Evolutionary conservation across 2,888 invertebrate species (phyloP).

Genomic region (Selenia dentaria): DNA sequence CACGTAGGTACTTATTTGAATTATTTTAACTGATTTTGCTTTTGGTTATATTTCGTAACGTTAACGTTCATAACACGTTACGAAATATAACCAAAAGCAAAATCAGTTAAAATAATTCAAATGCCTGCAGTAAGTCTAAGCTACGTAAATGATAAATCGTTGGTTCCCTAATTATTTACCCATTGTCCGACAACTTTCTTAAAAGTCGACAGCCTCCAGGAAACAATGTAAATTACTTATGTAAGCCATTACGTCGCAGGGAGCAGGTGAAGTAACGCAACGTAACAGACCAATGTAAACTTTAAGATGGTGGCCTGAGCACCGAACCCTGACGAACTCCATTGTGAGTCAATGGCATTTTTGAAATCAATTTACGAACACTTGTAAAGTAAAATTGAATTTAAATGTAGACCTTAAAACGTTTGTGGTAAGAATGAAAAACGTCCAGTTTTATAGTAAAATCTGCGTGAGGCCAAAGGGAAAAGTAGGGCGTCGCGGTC

Average conservation of each 20-base stretch:
- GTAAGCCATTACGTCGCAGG: constrained; percentile 51
- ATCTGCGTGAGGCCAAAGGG: constrained; percentile 42
- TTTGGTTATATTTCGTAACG: too few relatives aligned
- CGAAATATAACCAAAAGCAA: too few relatives aligned
- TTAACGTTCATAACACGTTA: too few relatives aligned
- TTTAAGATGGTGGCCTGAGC: constrained; percentile 39
- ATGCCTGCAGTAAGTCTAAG: too few relatives aligned
- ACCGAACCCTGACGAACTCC: constrained; percentile 41
- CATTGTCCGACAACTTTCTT: constrained; percentile 52
- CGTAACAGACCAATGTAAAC: constrained; percentile 38
- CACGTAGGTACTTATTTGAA: too few relatives aligned
- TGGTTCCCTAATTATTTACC: constrained; percentile 38
- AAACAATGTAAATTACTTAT: constrained; percentile 58
- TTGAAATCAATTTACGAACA: constrained; percentile 35
- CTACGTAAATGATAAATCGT: constrained; percentile 5
- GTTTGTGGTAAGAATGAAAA: constrained; percentile 37
- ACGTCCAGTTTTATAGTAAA: constrained; percentile 25
- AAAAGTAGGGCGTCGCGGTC: constrained; percentile 65
- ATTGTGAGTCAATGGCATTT: constrained; percentile 37
- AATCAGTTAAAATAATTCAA: too few relatives aligned
- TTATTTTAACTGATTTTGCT: too few relatives aligned
- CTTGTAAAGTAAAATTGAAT: constrained; percentile 7
- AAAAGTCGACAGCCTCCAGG: constrained; percentile 49
- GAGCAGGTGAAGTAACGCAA: constrained; percentile 53
- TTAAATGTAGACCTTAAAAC: constrained; percentile 41